Percentiles rank a stretch among this genome's conserved stretches.
phyloP scores from a whole-genome alignment of 2,888 invertebrate species.

The Drosophila eohydei region DNA sequence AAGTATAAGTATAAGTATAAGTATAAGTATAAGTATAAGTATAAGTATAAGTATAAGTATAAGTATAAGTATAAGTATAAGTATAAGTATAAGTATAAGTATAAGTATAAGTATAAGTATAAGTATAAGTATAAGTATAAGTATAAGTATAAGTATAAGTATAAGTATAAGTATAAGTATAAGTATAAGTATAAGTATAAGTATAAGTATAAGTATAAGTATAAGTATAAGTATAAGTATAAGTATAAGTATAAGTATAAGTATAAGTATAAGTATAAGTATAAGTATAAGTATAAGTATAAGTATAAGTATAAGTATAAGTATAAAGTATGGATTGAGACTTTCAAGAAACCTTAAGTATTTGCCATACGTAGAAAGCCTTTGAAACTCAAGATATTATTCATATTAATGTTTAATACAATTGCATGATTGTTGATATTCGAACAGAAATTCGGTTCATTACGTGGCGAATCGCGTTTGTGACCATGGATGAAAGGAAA shows the following conservation, averaged over 20 bases:
- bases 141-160: conserved; percentile 4
- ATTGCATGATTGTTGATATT: not conserved
- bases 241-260: conserved; percentile 3
- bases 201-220: conserved; percentile 3
- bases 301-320: not conserved
- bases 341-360: not conserved
- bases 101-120: conserved; percentile 4
- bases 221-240: conserved; percentile 4
- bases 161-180: conserved; percentile 3
- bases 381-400: not conserved
- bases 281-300: not conserved
- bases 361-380: not conserved
- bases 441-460: not conserved
- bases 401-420: not conserved
- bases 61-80: conserved; percentile 6
- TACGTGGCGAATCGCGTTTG: not conserved
- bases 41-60: conserved; percentile 7
- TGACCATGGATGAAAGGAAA: conserved; percentile 17
- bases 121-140: conserved; percentile 2
- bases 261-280: conserved; percentile 1
- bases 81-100: conserved; percentile 7
- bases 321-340: not conserved
- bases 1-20: conserved; percentile 17
- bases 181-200: not conserved
- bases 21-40: conserved; percentile 2